Percentiles rank a stretch among this genome's conserved stretches.
phyloP scores from a whole-genome alignment of 2,113 vertebrate genomes.

The Crocuta crocuta region DNA sequence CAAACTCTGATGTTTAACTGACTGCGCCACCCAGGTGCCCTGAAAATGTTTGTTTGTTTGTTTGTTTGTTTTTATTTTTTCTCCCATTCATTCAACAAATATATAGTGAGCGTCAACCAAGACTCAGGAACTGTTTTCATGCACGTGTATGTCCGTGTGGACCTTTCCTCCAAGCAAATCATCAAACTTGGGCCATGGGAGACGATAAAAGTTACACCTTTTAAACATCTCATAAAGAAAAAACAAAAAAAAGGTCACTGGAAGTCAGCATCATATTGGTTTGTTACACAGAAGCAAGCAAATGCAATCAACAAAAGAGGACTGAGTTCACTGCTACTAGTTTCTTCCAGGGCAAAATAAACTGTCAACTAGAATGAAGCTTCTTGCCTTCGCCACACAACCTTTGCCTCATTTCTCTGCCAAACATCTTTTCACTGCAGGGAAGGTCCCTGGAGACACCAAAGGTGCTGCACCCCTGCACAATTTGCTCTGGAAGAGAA shows the following conservation, averaged over 20 bases:
- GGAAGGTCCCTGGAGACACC: not conserved
- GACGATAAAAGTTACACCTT: not conserved
- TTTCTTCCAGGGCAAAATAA: conserved; percentile 31
- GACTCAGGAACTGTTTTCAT: not conserved
- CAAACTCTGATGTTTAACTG: too few species aligned
- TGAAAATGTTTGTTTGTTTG: not conserved
- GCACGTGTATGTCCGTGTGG: not conserved
- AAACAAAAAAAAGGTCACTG: not conserved
- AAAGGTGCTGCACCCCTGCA: conserved; percentile 11
- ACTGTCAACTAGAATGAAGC: not conserved
- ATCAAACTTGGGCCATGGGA: not conserved
- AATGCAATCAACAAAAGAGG: not conserved
- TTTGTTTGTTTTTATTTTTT: not conserved
- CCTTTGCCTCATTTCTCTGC: conserved; percentile 47
- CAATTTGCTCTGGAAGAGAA: conserved; percentile 62
- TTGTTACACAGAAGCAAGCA: conserved; percentile 31
- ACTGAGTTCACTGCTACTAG: not conserved
- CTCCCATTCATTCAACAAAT: not conserved
- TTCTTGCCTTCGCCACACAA: not conserved
- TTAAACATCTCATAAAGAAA: not conserved
- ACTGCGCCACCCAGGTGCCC: too few species aligned
- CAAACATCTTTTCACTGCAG: conserved; percentile 15
- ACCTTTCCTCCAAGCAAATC: not conserved
- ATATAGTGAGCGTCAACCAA: not conserved
- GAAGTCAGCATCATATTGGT: not conserved